Evolutionary conservation across 2,888 invertebrate genomes (phyloP), one percentile per base, ranked within the genome.

Genomic region (Hololepta plana): DNA sequence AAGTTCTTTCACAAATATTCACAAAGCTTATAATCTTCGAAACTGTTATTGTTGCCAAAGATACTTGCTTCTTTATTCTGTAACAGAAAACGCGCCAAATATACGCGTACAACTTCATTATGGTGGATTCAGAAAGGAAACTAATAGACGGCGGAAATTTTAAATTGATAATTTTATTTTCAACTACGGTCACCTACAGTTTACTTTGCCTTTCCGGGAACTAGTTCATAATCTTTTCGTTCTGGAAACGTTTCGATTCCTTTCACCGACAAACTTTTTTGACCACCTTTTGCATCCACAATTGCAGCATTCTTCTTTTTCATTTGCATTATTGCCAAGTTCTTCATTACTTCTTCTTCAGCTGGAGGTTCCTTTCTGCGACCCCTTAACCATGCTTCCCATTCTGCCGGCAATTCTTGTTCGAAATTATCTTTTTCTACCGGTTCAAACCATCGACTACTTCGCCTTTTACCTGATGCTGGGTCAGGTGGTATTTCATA

Each of bases 351-450:
- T 54, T 87, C 85, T 34, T 76, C 74, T 32, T 62, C 64, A 1
- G 68, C 62, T 1, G 87, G 87, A 21, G 81, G 72, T 1, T 67
- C 60, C 2, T 40, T 43, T 38, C 71, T 48, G 29, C 54, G 39
- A 36, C 66, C 63, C 36, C 87, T 59, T 23, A 88, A 53, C 87
- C 87, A 88, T 4, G 85, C 62, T 46, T 84, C 81, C 88, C 88
- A 88, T 53, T 87, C 87, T 1, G 79, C 67, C 1, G 87, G 80
- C 39, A 81, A 45, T 42, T 80, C 77, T 44, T 74, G 69, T 33
- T 73, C 64, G 39, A 76, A 76, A 31, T 70, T 66, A 22, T 61
- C 59, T 10, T 66, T 63, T 23, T 59, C 57, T 0, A 59, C 51
- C 0, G 82, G 79, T 28, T 67, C 68, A 53, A 79, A 85, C 72